These are phyloP conservation scores for Rhyacophila evoluta DNA, from an alignment of 2,888 invertebrate species.

Conservation along the genomic window DNA sequence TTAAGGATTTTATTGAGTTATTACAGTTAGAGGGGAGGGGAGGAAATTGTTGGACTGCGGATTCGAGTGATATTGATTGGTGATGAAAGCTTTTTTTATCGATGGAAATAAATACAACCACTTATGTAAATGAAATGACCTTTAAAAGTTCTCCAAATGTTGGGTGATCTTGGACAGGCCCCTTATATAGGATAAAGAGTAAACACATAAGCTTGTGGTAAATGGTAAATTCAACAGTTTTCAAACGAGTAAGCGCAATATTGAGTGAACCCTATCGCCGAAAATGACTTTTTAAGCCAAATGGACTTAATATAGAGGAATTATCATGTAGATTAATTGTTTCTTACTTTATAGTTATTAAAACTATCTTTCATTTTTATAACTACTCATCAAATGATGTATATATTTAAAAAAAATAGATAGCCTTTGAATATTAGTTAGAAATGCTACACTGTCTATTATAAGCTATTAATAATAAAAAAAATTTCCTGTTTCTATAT, in stretches of 20 bases:
- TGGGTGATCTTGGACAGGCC: not conserved
- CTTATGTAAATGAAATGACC: constrained; percentile 1
- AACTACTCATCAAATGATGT: constrained; percentile 1
- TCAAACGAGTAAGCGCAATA: not conserved
- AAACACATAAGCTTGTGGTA: not conserved
- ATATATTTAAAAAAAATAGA: constrained; percentile 3
- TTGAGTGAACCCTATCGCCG: constrained; percentile 9
- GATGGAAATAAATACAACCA: not conserved
- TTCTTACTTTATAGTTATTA: not conserved
- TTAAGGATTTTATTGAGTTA: too few species aligned
- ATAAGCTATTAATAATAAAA: not conserved
- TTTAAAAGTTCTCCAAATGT: not conserved
- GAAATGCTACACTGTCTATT: not conserved
- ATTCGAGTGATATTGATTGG: constrained; percentile 4
- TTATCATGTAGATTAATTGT: constrained; percentile 11
- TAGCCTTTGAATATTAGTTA: constrained; percentile 19
- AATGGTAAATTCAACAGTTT: not conserved
- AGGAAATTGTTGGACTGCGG: not conserved
- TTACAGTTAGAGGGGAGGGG: not conserved
- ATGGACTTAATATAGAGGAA: not conserved
- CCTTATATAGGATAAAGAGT: not conserved
- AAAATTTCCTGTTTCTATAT: too few species aligned
- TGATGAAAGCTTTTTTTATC: constrained; percentile 9
- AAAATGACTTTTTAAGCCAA: constrained; percentile 17
- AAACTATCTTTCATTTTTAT: constrained; percentile 6